These are phyloP conservation scores for Chondrosia reniformis DNA, from an alignment of 37 sponge, comb jelly and placozoan genomes.

Conservation along the genomic window DNA sequence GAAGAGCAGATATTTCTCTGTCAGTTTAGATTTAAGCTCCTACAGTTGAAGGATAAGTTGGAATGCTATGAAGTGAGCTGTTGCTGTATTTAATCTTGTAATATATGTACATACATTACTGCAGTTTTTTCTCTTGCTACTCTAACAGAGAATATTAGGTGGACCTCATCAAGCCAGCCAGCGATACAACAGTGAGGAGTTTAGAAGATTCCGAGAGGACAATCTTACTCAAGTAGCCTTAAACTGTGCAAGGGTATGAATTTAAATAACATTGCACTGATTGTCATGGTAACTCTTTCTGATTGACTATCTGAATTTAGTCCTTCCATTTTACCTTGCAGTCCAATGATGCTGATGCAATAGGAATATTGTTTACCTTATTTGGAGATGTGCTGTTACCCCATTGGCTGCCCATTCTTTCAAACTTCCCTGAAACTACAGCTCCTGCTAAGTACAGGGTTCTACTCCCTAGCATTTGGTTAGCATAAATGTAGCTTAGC, in stretches of 20 bases:
- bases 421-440: conserved; percentile 74
- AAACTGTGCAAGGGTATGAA: conserved; percentile 49
- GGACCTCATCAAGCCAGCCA: conserved; percentile 45
- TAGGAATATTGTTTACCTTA: conserved; percentile 49
- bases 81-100: background rate
- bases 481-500: background rate
- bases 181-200: conserved; percentile 24
- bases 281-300: background rate
- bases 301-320: background rate
- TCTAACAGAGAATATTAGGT: conserved; percentile 52
- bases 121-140: background rate
- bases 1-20: conserved; percentile 51
- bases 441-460: conserved; percentile 31
- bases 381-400: conserved; percentile 60
- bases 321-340: conserved; percentile 18
- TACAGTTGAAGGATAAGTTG: conserved; percentile 52
- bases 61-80: conserved; percentile 49
- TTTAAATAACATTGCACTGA: background rate
- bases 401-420: conserved; percentile 65
- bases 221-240: conserved; percentile 39
- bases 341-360: conserved; percentile 46
- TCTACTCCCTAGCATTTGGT: conserved; percentile 52
- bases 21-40: conserved; percentile 40
- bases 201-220: conserved; percentile 42
- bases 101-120: background rate